Evolutionary conservation across 2,797 vertebrate species (phyloP).

Genomic region (Propithecus perrieri): DNA sequence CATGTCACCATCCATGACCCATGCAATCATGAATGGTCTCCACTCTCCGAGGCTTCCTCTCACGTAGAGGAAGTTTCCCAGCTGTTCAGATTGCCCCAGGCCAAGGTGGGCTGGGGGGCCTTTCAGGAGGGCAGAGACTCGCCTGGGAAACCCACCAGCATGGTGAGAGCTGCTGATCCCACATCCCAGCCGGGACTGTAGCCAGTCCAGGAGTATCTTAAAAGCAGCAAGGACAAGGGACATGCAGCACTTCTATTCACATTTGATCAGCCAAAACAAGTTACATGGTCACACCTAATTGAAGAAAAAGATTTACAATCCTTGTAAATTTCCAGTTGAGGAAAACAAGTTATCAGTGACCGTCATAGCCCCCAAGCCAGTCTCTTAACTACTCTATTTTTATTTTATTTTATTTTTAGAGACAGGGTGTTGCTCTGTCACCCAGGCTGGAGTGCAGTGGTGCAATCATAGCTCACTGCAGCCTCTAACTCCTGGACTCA

Average conservation of each 20-base stretch:
- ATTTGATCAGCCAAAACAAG: neutral
- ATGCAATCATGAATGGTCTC: neutral
- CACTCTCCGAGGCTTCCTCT: neutral
- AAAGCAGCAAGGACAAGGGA: neutral
- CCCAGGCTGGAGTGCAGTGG: neutral
- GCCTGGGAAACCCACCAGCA: too few species aligned
- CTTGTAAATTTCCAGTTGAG: neutral
- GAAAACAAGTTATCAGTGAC: neutral
- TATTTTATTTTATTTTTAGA: neutral
- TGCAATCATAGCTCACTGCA: neutral
- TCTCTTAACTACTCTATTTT: neutral
- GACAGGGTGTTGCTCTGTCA: neutral
- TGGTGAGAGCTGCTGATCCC: neutral
- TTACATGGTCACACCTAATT: neutral
- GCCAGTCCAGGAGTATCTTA: neutral
- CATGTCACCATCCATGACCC: neutral
- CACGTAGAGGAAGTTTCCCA: neutral
- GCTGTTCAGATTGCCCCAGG: neutral
- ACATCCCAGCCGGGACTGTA: accelerated
- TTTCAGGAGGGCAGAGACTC: neutral
- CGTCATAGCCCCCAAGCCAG: neutral
- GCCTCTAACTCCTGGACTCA: neutral
- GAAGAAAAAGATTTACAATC: neutral
- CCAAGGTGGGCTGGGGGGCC: neutral
- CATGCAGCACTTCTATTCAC: neutral